Percentiles rank a stretch among this genome's conserved stretches.
phyloP scores from a whole-genome alignment of 2,797 vertebrate genomes.

The Brachymystax lenok region DNA sequence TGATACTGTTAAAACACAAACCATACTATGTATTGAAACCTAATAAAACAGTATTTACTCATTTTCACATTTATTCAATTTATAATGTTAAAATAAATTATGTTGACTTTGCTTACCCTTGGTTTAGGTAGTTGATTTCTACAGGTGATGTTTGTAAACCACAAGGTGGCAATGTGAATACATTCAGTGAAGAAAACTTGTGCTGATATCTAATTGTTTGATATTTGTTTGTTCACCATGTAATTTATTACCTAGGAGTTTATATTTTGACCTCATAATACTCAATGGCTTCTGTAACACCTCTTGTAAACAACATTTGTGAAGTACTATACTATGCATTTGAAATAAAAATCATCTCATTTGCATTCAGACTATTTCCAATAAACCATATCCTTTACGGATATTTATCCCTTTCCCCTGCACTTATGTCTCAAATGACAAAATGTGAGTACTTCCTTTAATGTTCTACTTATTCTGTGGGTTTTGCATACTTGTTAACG shows the following conservation, averaged over 20 bases:
- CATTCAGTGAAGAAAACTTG: neutral
- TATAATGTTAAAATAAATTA: neutral
- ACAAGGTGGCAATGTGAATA: slow-evolving; percentile 14
- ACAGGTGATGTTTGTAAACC: neutral
- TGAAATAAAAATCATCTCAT: neutral
- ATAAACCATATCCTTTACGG: neutral
- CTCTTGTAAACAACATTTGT: slow-evolving; percentile 1
- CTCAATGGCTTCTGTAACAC: neutral
- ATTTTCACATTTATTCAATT: neutral
- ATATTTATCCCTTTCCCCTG: neutral
- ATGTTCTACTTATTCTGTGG: neutral
- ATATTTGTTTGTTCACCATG: neutral
- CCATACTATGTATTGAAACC: slow-evolving; percentile 6
- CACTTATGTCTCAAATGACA: neutral
- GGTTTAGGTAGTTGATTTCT: neutral
- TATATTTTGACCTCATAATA: neutral
- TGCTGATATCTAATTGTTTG: neutral
- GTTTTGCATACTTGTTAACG: neutral
- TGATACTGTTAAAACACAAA: neutral
- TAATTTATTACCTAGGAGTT: neutral
- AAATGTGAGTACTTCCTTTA: neutral
- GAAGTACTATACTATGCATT: neutral
- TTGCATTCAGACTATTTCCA: neutral
- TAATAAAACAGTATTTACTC: neutral
- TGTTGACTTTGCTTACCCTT: neutral